These are phyloP conservation scores for Sanderia malayensis DNA, from an alignment of 30 jellyfish, hydroid and myxozoan genomes.

Conservation along the genomic window DNA sequence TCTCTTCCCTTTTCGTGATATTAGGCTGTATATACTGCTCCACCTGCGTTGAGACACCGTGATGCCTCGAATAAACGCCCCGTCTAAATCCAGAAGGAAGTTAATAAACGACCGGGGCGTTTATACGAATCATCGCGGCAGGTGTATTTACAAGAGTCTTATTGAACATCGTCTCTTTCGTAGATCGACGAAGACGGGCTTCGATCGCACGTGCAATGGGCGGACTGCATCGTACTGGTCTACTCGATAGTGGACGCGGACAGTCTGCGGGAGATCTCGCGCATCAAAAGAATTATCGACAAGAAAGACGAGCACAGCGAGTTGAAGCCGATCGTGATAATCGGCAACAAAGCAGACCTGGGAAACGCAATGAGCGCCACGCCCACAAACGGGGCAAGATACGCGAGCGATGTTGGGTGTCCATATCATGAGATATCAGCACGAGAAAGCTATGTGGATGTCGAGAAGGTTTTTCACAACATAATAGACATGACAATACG, in stretches of 20 bases:
- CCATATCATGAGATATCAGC: slow-evolving; percentile 67
- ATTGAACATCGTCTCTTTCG: neutral
- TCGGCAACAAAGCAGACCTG: slow-evolving; percentile 52
- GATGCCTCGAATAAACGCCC: too few relatives aligned
- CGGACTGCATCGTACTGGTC: slow-evolving; percentile 63
- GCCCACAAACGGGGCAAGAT: slow-evolving; percentile 32
- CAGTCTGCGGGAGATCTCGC: slow-evolving; percentile 44
- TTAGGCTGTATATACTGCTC: too few relatives aligned
- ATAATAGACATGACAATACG: slow-evolving; percentile 52
- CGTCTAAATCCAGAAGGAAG: too few relatives aligned
- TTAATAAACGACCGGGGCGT: too few relatives aligned
- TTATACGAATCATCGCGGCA: too few relatives aligned
- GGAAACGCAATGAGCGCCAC: slow-evolving; percentile 29
- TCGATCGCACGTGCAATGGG: slow-evolving; percentile 47
- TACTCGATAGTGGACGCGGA: slow-evolving; percentile 53
- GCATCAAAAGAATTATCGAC: slow-evolving; percentile 35
- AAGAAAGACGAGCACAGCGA: slow-evolving; percentile 5
- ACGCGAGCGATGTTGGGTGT: slow-evolving; percentile 68
- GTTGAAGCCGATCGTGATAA: slow-evolving; percentile 48
- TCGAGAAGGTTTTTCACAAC: slow-evolving; percentile 42
- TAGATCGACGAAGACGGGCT: slow-evolving; percentile 46
- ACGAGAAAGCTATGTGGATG: slow-evolving; percentile 48
- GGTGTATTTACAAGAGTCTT: too few relatives aligned
- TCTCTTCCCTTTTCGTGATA: too few relatives aligned
- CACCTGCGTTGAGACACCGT: too few relatives aligned